Base-by-base conservation (phyloP, 2,113 vertebrate genomes). In the Epinephelus cyanopodus region DNA sequence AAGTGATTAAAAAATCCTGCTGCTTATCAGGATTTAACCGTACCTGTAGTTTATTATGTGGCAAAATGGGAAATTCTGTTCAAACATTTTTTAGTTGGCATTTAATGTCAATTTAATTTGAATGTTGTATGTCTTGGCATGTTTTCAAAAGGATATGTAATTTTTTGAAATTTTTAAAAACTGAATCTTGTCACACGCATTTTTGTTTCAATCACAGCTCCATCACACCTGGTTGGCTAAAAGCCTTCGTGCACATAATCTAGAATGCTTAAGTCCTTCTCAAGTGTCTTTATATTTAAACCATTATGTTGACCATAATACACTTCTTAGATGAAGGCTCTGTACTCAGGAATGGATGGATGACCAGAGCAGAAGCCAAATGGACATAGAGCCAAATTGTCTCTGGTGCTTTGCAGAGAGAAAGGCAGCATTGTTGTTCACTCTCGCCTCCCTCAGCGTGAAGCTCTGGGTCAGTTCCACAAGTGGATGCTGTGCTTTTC, bases 371-470 rank as follows among this genome's bases (percentile, higher is more conserved):
- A 83, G 48, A 79, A 78, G 89, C 82, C 88, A 90, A 88, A 79
- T 75, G 85, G 84, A 86, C 79, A 54, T 29, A 21, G 77, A 88
- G 85, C 91, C 88, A 87, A 85, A 87, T 77, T 89, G 86, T 86
- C 73, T 84, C 77, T 61, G 60, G 65, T 86, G 84, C 63, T 83
- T 79, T 87, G 54, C 65, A 84, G 60, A 84, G 75, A 81, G 53
- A 90, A 92, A 91, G 73, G 77, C 77, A 11, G 60, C 77, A 79
- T 88, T 91, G 87, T 91, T 88, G 82, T 83, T 82, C 83, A 21
- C 39, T 82, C 74, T 82, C 4, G 39, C 80, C 73, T 83, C 71
- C 75, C 79, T 63, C 57, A 53, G 75, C 47, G 77, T 67, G 71
- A 86, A 23, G 63, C 78, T 87, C 80, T 84, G 89, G 79, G 77